phyloP scores from a whole-genome alignment of 2,113 vertebrate species.

The Cyanoliseus patagonus region DNA sequence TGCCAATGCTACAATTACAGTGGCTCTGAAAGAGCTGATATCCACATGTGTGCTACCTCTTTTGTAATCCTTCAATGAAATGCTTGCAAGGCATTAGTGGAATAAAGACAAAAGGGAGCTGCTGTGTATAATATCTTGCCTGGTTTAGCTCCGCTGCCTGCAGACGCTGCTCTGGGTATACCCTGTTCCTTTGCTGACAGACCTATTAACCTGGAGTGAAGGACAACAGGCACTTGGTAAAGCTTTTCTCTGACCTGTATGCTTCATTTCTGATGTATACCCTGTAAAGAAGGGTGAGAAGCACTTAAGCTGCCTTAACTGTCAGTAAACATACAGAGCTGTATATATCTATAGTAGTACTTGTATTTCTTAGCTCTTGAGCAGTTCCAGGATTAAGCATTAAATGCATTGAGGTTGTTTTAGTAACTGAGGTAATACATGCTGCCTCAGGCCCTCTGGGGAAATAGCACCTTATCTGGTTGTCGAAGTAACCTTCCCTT shows the following conservation, averaged over 20 bases:
- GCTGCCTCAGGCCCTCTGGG: background rate
- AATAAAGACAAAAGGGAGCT: slow-evolving; percentile 21
- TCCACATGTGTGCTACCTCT: background rate
- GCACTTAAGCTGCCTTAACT: background rate
- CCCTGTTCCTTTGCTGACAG: background rate
- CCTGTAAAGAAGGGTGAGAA: background rate
- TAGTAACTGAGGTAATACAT: background rate
- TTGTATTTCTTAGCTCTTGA: background rate
- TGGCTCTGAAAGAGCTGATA: background rate
- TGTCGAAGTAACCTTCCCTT: slow-evolving; percentile 24
- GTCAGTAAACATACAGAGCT: background rate
- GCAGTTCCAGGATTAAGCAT: slow-evolving; percentile 23
- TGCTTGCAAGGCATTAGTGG: background rate
- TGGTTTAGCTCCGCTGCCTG: background rate
- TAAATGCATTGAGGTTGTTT: background rate
- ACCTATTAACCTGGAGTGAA: accelerated
- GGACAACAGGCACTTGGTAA: background rate
- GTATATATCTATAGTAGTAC: background rate
- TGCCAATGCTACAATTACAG: background rate
- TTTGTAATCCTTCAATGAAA: background rate
- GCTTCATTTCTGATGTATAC: background rate
- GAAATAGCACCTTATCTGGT: background rate
- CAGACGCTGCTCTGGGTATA: background rate
- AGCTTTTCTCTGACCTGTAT: background rate
- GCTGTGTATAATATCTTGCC: background rate